Percentiles rank a stretch among this genome's conserved stretches.
phyloP scores from a whole-genome alignment of 2,113 vertebrate species.

The Hyla sarda region DNA sequence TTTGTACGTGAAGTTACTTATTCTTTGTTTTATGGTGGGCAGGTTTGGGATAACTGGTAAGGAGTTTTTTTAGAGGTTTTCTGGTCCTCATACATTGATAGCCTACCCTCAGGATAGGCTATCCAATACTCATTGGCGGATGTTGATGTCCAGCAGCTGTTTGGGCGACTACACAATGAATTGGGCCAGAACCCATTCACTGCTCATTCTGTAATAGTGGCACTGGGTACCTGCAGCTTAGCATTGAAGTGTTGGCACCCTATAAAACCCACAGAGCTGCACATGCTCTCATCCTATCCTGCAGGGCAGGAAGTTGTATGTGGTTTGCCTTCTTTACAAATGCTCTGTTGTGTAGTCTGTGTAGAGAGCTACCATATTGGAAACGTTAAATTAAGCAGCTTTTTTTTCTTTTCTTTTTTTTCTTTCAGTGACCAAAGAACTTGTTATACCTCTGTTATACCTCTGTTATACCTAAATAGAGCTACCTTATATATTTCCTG shows the following conservation, averaged over 20 bases:
- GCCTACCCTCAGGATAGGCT: too few species aligned
- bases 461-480: not conserved
- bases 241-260: too few species aligned
- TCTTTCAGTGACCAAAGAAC: constrained; percentile 16
- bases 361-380: not conserved
- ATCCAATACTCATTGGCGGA: too few species aligned
- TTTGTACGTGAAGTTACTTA: not conserved
- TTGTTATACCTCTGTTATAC: constrained; percentile 3
- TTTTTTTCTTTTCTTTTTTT: not conserved
- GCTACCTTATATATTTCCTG: not conserved
- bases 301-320: not conserved
- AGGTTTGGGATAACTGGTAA: not conserved
- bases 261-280: too few species aligned
- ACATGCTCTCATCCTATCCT: not conserved
- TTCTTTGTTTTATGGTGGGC: not conserved
- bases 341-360: not conserved
- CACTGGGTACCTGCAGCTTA: too few species aligned
- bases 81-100: too few species aligned
- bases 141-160: too few species aligned
- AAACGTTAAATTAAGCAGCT: too few species aligned
- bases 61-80: too few species aligned
- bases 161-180: too few species aligned
- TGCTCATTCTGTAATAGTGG: too few species aligned
- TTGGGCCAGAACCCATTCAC: too few species aligned
- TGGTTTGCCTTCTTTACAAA: not conserved